phyloP scores from a whole-genome alignment of 2,113 vertebrate genomes.

The Aphelocoma coerulescens region DNA sequence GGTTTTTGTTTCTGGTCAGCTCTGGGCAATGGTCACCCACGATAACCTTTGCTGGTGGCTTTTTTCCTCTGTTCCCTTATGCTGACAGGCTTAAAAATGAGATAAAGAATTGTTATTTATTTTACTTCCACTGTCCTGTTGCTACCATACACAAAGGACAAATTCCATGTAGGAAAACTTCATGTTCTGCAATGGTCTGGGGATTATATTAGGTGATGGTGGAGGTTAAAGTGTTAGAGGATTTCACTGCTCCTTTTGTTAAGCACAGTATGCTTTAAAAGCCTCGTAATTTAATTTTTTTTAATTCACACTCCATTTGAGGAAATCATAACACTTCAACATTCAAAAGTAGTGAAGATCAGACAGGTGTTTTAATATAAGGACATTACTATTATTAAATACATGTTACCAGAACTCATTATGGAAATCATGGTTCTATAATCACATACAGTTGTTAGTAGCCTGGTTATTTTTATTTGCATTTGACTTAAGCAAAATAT shows the following conservation, averaged over 20 bases:
- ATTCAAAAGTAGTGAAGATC: neutral
- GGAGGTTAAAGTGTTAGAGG: neutral
- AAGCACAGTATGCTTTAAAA: neutral
- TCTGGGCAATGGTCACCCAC: neutral
- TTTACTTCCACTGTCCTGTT: neutral
- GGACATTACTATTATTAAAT: neutral
- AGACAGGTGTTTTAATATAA: neutral
- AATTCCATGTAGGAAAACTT: neutral
- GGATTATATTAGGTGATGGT: neutral
- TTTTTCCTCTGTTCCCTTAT: neutral
- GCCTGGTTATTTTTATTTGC: neutral
- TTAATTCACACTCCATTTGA: neutral
- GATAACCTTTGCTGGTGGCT: neutral
- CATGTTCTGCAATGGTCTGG: neutral
- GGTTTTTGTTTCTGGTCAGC: neutral
- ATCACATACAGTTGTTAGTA: neutral
- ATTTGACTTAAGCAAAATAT: neutral
- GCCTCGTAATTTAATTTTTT: neutral
- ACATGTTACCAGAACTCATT: neutral
- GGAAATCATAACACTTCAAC: neutral
- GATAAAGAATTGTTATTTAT: neutral
- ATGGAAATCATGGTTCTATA: neutral
- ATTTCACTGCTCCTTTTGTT: neutral
- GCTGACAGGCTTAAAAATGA: neutral
- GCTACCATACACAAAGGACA: neutral